These are phyloP conservation scores for Actinostola sp. DNA, from an alignment of 92 coral and sea anemone genomes.

Conservation along the genomic window DNA sequence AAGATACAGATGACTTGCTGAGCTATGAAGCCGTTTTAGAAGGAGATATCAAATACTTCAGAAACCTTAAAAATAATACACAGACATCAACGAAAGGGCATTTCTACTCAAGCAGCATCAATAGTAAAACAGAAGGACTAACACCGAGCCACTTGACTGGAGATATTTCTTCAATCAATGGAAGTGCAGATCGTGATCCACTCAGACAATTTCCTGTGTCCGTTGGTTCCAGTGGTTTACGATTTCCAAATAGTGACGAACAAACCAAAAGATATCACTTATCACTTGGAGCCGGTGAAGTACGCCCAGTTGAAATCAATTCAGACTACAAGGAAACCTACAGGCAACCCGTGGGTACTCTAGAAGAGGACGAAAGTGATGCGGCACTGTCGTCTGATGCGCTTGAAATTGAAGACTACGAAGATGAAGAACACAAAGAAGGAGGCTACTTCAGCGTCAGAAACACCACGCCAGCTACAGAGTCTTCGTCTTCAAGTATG, in stretches of 20 bases:
- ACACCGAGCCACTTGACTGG: slow-evolving; percentile 9
- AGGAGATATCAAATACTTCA: slow-evolving; percentile 68
- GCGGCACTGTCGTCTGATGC: slow-evolving; percentile 13
- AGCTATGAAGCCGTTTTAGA: slow-evolving; percentile 80
- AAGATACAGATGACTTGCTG: slow-evolving; percentile 83
- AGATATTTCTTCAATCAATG: slow-evolving; percentile 27
- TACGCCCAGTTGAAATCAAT: slow-evolving; percentile 50
- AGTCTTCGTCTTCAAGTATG: slow-evolving; percentile 50
- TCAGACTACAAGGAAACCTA: slow-evolving; percentile 1
- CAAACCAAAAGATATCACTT: slow-evolving; percentile 49
- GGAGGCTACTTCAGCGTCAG: slow-evolving; percentile 12
- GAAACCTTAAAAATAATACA: slow-evolving; percentile 27
- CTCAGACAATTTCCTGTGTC: slow-evolving; percentile 8
- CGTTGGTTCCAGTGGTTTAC: neutral
- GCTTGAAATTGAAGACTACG: slow-evolving; percentile 31
- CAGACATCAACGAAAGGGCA: neutral
- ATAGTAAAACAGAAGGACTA: slow-evolving; percentile 18
- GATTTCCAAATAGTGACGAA: slow-evolving; percentile 32
- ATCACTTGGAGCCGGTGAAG: slow-evolving; percentile 64
- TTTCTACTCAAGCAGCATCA: slow-evolving; percentile 28
- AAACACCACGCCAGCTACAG: slow-evolving; percentile 40
- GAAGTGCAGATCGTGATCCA: slow-evolving; percentile 26
- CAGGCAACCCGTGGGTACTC: slow-evolving; percentile 3
- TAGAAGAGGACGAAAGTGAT: slow-evolving; percentile 4
- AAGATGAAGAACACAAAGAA: slow-evolving; percentile 2